These are phyloP conservation scores for Clanis bilineata DNA, from an alignment of 2,888 invertebrate species.

Conservation along the genomic window DNA sequence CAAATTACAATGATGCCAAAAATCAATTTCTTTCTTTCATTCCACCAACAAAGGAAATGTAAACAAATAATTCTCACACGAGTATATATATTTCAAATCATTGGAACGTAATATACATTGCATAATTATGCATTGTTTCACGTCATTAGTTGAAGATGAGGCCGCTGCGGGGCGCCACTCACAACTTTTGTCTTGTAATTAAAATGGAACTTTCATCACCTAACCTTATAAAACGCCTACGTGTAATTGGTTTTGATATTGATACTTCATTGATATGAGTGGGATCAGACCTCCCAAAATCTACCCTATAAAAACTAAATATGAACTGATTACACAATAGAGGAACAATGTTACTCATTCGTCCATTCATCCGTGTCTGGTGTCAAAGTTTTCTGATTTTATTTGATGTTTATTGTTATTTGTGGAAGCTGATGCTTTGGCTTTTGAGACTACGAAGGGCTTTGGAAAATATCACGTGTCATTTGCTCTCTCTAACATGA, in stretches of 20 bases:
- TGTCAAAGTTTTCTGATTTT: not conserved
- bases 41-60: slow-evolving; percentile 7
- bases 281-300: slow-evolving; percentile 29
- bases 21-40: not conserved
- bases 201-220: slow-evolving; percentile 60
- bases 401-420: not conserved
- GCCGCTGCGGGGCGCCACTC: slow-evolving; percentile 62
- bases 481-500: too few relatives aligned
- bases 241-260: slow-evolving; percentile 54
- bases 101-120: slow-evolving; percentile 20
- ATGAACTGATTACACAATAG: slow-evolving; percentile 7
- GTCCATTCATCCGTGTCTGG: not conserved
- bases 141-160: slow-evolving; percentile 43
- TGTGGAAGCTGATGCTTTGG: too few relatives aligned
- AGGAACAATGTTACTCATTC: not conserved
- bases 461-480: too few relatives aligned
- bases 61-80: slow-evolving; percentile 3
- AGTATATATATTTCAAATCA: slow-evolving; percentile 12
- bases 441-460: too few relatives aligned
- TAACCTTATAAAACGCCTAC: slow-evolving; percentile 51
- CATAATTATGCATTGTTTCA: slow-evolving; percentile 61
- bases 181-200: slow-evolving; percentile 69
- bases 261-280: slow-evolving; percentile 36
- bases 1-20: not conserved
- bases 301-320: not conserved